Conservation (phyloP, 2,797 vertebrate genomes). For the Tragelaphus oryx region DNA sequence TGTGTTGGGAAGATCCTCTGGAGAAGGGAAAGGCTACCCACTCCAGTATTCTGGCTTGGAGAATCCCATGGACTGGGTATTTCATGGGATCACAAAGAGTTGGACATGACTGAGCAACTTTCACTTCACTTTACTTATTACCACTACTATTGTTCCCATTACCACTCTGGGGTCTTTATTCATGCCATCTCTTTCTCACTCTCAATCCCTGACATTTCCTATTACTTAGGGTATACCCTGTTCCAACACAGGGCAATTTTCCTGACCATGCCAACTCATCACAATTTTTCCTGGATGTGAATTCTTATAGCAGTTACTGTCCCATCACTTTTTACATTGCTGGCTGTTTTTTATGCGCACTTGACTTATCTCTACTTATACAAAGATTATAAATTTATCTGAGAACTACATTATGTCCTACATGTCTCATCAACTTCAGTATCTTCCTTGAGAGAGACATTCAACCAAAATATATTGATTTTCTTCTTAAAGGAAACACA, state of each 20-base stretch:
- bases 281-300: not conserved
- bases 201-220: not conserved
- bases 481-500: conserved; percentile 36
- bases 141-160: not conserved
- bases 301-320: not conserved
- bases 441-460: not conserved
- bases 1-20: not conserved
- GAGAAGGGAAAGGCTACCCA: not conserved
- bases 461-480: conserved; percentile 26
- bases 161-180: not conserved
- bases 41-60: not conserved
- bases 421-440: not conserved
- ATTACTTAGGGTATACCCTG: not conserved
- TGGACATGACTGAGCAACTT: not conserved
- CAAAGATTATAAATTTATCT: conserved; percentile 13
- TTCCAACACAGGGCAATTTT: not conserved
- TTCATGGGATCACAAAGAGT: not conserved
- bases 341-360: not conserved
- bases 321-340: not conserved
- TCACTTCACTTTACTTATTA: not conserved
- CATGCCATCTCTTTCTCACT: not conserved
- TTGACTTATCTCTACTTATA: not conserved
- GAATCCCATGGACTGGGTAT: not conserved
- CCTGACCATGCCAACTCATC: not conserved
- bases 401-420: not conserved